Evolutionary conservation across 2,888 invertebrate species (phyloP).

Genomic region (Carpatolechia fugitivella): DNA sequence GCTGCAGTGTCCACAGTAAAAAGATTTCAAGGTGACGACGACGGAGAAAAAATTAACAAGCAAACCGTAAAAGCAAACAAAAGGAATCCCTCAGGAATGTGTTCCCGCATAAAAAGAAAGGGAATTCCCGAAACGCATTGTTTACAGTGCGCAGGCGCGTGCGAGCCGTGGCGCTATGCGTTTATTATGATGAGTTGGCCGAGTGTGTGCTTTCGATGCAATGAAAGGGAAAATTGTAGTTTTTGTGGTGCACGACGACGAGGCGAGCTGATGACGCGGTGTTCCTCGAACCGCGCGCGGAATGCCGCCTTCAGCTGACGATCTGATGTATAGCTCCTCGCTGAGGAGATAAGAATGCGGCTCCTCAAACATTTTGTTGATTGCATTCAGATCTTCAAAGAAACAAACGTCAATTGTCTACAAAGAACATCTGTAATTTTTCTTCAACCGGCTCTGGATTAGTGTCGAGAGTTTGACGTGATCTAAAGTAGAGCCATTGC

Average conservation of each 20-base stretch:
- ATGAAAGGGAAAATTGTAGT: slow-evolving; percentile 76
- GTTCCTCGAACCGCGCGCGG: slow-evolving; percentile 58
- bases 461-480: too few relatives aligned
- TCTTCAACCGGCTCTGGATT: too few relatives aligned
- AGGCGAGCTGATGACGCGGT: slow-evolving; percentile 53
- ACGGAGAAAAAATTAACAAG: slow-evolving; percentile 51
- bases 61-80: slow-evolving; percentile 67
- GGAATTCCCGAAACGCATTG: slow-evolving; percentile 76
- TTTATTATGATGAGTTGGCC: slow-evolving; percentile 57
- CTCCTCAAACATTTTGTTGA: background rate
- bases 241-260: slow-evolving; percentile 50
- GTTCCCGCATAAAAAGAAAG: slow-evolving; percentile 68
- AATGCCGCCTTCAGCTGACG: slow-evolving; percentile 37
- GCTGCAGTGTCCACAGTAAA: slow-evolving; percentile 53
- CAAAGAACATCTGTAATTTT: too few relatives aligned
- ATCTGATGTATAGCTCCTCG: too few relatives aligned
- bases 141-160: slow-evolving; percentile 60
- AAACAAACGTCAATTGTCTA: too few relatives aligned
- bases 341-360: slow-evolving; percentile 24
- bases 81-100: slow-evolving; percentile 78
- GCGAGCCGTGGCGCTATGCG: slow-evolving; percentile 56
- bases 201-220: slow-evolving; percentile 53
- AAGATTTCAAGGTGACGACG: slow-evolving; percentile 49
- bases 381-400: background rate
- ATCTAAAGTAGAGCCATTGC: too few relatives aligned